Base-by-base conservation (phyloP, 2,888 invertebrate species). In the Alentia gelatinosa region DNA sequence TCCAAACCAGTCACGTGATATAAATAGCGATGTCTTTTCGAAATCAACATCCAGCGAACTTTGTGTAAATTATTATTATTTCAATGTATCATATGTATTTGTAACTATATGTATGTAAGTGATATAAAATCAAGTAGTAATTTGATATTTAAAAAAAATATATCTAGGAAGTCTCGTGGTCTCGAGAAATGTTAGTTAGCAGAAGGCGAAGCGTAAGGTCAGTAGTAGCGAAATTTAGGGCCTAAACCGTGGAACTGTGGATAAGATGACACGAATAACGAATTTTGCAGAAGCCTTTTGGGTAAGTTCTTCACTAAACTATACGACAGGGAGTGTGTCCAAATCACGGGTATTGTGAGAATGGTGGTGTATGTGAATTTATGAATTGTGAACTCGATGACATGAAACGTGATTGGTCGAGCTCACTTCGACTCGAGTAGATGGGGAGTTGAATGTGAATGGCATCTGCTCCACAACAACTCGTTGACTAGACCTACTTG, bases 271-370 rank as follows among this genome's bases (percentile, higher is more conserved):
- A n/a, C 89, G 89, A 30, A 63, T 89, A 74, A 89, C 89, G 40
- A 63, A 74, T 40, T 89, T 89, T 37, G n/a, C 68, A 63, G 89
- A 89, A 35, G 89, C 89, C 37, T 89, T 89, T 89, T 89, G 89
- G 89, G 89, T 89, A 39, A 35, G 89, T 89, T 15, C 15, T 15
- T 33, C 23, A 79, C n/a, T 37, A 39, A 23, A 37, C n/a, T 35
- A 35, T 12, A n/a, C 39, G 39, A 23, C 4, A 35, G 79, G 39
- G n/a, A 1, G 5, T 15, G 26, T 33, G 15, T 3, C 3, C 12
- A 74, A 26, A 74, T 19, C 30, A 30, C 12, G 33, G 74, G 33
- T 30, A 5, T 4, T 33, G 74, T 74, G 30, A 7, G 26, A 74
- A 19, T 74, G 33, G 26, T 33, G 74, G 7, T 74, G 30, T 74